These are phyloP conservation scores for Neodiprion fabricii DNA, from an alignment of 1,140 invertebrate genomes.

Conservation along the genomic window DNA sequence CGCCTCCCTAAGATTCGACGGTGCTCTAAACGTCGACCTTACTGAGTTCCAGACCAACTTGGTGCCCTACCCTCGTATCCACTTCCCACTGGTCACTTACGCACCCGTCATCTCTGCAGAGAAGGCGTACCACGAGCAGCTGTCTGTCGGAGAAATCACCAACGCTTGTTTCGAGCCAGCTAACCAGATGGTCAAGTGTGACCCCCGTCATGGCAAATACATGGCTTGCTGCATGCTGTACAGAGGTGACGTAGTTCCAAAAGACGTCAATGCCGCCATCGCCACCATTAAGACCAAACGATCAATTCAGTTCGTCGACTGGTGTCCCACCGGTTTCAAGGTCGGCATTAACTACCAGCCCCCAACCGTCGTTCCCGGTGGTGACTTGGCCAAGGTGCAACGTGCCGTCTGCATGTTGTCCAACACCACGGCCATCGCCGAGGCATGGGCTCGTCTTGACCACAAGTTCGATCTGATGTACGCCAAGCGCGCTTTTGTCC, in stretches of 20 bases:
- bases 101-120: constrained; percentile 85
- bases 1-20: constrained; percentile 88
- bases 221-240: constrained; percentile 89
- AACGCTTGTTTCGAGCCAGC: constrained; percentile 89
- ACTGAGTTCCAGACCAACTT: constrained; percentile 92
- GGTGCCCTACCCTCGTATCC: constrained; percentile 85
- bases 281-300: constrained; percentile 85
- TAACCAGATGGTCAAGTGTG: constrained; percentile 95
- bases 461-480: constrained; percentile 87
- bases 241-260: constrained; percentile 78
- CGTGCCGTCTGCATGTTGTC: constrained; percentile 80
- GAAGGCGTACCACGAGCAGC: constrained; percentile 85
- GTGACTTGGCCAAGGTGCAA: constrained; percentile 79
- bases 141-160: constrained; percentile 87
- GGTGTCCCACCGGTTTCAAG: constrained; percentile 90
- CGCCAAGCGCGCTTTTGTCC: constrained; percentile 84
- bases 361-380: constrained; percentile 82
- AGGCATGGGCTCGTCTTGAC: constrained; percentile 80
- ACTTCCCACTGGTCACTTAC: constrained; percentile 85
- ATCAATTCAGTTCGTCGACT: constrained; percentile 88
- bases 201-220: constrained; percentile 88
- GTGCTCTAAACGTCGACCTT: constrained; percentile 86
- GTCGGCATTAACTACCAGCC: constrained; percentile 83
- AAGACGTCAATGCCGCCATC: constrained; percentile 85
- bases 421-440: constrained; percentile 83